Percentiles rank a stretch among this genome's conserved stretches.
These are phyloP conservation scores for Valencia hispanica DNA, from an alignment of 2,797 vertebrate species.

Conservation along the genomic window DNA sequence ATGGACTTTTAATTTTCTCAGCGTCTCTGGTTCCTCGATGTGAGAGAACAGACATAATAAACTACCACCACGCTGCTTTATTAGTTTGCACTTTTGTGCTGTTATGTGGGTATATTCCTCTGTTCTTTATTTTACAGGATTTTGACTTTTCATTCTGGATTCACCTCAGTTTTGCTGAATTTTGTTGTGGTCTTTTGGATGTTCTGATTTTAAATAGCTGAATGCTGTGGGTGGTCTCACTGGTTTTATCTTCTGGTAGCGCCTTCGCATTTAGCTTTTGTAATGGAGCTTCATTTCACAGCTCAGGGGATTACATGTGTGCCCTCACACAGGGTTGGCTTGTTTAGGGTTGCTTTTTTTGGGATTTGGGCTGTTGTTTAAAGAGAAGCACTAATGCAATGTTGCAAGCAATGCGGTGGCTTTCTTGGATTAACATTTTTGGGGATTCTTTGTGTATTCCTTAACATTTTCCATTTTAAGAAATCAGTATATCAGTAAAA, in stretches of 20 bases:
- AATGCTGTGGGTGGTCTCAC: conserved; percentile 47
- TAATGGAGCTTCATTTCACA: conserved; percentile 33
- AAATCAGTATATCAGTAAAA: not conserved
- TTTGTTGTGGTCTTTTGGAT: conserved; percentile 43
- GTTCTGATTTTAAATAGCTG: conserved; percentile 31
- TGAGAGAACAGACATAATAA: conserved; percentile 46
- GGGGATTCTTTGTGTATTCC: not conserved
- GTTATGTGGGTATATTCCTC: conserved; percentile 22
- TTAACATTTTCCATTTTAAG: not conserved
- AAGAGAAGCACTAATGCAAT: conserved; percentile 16
- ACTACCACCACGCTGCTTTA: conserved; percentile 47
- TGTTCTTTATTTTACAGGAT: conserved; percentile 41
- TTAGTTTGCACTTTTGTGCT: conserved; percentile 32
- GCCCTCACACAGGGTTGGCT: conserved; percentile 5
- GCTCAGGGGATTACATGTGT: conserved; percentile 33
- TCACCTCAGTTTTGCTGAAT: conserved; percentile 22
- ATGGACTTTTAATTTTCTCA: conserved; percentile 63
- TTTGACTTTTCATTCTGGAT: conserved; percentile 32
- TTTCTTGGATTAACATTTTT: conserved; percentile 15
- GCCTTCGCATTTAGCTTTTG: conserved; percentile 41
- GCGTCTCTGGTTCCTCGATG: conserved; percentile 50
- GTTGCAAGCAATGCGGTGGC: conserved; percentile 42
- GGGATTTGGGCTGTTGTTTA: conserved; percentile 16
- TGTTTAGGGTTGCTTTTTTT: conserved; percentile 33
- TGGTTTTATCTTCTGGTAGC: conserved; percentile 31